Evolutionary conservation across 2,113 vertebrate species (phyloP).

Genomic region (Dolichallabes microphthalmus): DNA sequence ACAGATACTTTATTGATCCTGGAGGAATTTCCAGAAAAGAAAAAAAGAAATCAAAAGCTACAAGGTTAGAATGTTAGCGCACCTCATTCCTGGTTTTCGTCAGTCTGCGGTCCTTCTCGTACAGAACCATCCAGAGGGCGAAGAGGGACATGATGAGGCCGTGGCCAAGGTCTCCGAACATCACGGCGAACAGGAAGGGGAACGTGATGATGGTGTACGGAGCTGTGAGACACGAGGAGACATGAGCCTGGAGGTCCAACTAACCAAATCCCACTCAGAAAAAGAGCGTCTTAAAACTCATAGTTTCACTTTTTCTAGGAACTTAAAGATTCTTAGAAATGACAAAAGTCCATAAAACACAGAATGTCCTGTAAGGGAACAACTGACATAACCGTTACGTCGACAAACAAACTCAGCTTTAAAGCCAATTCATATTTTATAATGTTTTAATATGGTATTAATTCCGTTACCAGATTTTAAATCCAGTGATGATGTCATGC

Average conservation of each 20-base stretch:
- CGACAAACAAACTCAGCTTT: too few species aligned
- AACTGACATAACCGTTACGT: too few species aligned
- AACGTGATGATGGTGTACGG: constrained; percentile 95
- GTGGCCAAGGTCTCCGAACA: constrained; percentile 96
- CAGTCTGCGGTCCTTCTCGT: constrained; percentile 85
- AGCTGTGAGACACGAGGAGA: constrained; percentile 67
- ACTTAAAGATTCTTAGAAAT: too few species aligned
- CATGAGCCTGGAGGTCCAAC: background rate
- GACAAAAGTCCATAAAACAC: too few species aligned
- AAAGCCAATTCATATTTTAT: too few species aligned
- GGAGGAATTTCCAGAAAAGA: too few species aligned
- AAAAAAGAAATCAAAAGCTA: too few species aligned
- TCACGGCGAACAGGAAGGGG: constrained; percentile 93
- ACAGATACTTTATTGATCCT: too few species aligned
- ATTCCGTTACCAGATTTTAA: too few species aligned
- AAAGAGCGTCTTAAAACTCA: background rate
- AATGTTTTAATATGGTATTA: too few species aligned
- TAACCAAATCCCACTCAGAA: background rate
- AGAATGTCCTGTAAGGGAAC: too few species aligned
- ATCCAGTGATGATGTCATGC: background rate
- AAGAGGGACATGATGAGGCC: constrained; percentile 89
- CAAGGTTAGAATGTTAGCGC: background rate
- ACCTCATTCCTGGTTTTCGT: constrained; percentile 88
- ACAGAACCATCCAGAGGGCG: constrained; percentile 84
- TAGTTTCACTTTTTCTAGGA: too few species aligned